These are phyloP conservation scores for Thecophora atra DNA, from an alignment of 2,888 invertebrate species.

Conservation along the genomic window DNA sequence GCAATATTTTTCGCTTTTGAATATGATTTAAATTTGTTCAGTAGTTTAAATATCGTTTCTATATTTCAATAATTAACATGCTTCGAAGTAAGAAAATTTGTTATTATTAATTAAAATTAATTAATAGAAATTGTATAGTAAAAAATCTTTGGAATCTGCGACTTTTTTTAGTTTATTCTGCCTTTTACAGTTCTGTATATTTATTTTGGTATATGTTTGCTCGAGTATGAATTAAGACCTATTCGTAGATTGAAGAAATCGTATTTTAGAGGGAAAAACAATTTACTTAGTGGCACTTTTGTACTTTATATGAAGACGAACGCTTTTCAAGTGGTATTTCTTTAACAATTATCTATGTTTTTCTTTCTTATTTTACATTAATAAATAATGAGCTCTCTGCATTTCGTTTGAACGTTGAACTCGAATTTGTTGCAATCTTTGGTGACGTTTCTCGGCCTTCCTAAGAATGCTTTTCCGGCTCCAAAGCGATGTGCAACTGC, in stretches of 20 bases:
- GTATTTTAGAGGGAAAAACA: constrained; percentile 12
- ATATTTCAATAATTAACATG: too few relatives aligned
- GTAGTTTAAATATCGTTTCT: too few relatives aligned
- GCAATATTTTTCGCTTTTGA: too few relatives aligned
- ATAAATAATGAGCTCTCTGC: too few relatives aligned
- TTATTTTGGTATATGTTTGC: not conserved
- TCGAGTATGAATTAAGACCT: not conserved
- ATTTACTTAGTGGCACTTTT: constrained; percentile 47
- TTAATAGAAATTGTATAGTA: too few relatives aligned
- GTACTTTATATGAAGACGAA: constrained; percentile 30
- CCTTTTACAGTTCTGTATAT: not conserved
- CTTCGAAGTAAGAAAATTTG: too few relatives aligned
- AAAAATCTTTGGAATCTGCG: not conserved
- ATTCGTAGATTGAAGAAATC: constrained; percentile 20
- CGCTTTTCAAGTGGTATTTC: not conserved
- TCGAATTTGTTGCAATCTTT: not conserved
- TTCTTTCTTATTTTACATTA: constrained; percentile 22
- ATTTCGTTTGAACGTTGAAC: constrained; percentile 8
- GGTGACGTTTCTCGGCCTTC: not conserved
- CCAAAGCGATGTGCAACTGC: constrained; percentile 52
- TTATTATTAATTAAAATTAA: too few relatives aligned
- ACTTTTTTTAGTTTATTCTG: not conserved
- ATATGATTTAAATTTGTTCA: too few relatives aligned
- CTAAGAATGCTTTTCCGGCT: constrained; percentile 35
- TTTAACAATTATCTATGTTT: constrained; percentile 5